These are phyloP conservation scores for Ifrita kowaldi DNA, from an alignment of 2,113 vertebrate genomes.

Conservation along the genomic window DNA sequence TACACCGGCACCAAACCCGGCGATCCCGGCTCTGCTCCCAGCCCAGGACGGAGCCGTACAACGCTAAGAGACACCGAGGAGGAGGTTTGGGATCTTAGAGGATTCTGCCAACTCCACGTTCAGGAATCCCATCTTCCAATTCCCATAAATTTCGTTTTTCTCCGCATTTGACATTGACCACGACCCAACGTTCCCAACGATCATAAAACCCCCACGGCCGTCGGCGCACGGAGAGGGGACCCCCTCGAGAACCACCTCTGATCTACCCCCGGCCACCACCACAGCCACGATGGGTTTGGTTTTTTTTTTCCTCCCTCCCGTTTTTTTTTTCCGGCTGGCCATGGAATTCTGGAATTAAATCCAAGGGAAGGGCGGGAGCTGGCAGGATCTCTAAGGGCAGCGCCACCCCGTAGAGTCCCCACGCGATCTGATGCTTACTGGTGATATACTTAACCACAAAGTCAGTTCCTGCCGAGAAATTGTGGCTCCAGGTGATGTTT, in stretches of 20 bases:
- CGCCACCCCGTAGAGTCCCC: slow-evolving; percentile 54
- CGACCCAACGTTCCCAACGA: neutral
- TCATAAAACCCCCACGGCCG: neutral
- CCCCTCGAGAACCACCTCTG: neutral
- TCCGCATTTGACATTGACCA: neutral
- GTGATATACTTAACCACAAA: slow-evolving; percentile 98
- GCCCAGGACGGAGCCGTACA: neutral
- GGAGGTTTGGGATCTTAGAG: slow-evolving; percentile 14
- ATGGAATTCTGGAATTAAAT: neutral
- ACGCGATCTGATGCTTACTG: slow-evolving; percentile 88
- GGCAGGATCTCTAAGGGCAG: slow-evolving; percentile 46
- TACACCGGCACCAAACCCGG: neutral
- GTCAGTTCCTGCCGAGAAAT: slow-evolving; percentile 89
- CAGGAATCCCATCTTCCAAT: neutral
- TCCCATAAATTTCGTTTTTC: accelerated
- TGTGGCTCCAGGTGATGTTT: slow-evolving; percentile 98
- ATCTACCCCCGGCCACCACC: neutral
- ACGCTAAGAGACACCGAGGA: neutral
- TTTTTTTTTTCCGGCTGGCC: neutral
- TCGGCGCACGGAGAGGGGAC: neutral
- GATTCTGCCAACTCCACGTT: slow-evolving; percentile 55
- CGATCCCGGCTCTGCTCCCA: neutral
- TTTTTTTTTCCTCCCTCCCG: neutral
- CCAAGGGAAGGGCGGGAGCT: neutral
- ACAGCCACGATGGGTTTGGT: accelerated